These are phyloP conservation scores for Chironomus tentans DNA, from an alignment of 2,888 invertebrate species.

Conservation along the genomic window DNA sequence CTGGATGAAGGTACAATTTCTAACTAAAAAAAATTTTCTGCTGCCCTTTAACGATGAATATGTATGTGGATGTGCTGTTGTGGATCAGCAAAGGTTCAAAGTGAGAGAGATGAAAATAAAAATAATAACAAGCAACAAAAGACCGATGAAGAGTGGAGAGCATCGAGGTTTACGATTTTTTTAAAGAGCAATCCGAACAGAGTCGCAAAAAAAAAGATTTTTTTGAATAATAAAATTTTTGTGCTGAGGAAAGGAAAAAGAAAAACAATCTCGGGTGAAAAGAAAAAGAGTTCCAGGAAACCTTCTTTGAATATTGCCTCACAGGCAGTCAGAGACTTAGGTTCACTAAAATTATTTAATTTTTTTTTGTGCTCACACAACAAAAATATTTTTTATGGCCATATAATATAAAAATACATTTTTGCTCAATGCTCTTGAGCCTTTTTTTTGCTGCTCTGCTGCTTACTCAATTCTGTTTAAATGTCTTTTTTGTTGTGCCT, in stretches of 20 bases:
- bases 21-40: neutral
- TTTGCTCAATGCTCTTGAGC: neutral
- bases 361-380: constrained; percentile 6
- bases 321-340: constrained; percentile 16
- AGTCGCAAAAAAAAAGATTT: neutral
- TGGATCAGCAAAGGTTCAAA: neutral
- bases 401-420: neutral
- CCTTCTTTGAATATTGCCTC: constrained; percentile 20
- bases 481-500: neutral
- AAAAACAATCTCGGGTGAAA: too few species aligned
- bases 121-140: constrained; percentile 20
- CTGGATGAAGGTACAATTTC: neutral
- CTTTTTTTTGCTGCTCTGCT: neutral
- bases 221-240: constrained; percentile 9
- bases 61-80: too few species aligned
- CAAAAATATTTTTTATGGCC: constrained; percentile 1
- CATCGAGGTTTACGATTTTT: constrained; percentile 1
- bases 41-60: neutral
- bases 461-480: neutral
- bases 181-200: constrained; percentile 15
- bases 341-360: neutral
- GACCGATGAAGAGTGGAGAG: neutral
- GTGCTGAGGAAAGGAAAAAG: neutral
- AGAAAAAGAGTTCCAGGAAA: constrained; percentile 16
- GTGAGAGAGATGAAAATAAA: constrained; percentile 2